Evolutionary conservation across 2,888 invertebrate genomes (phyloP).

Genomic region (Habroteleia sp.): DNA sequence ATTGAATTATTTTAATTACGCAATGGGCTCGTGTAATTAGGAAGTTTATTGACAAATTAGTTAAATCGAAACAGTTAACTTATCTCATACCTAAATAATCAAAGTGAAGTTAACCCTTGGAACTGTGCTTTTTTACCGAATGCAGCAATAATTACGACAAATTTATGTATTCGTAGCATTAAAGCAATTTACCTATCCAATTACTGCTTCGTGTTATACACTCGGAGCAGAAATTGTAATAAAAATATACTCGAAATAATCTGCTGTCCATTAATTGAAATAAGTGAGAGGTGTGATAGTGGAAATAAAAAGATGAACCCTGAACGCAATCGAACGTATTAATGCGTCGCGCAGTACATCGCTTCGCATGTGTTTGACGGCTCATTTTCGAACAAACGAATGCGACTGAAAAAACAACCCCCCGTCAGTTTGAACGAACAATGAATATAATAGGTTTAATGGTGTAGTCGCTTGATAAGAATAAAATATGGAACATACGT

Average conservation of each 20-base stretch:
- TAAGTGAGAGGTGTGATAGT: conserved; percentile 61
- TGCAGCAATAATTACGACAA: no score
- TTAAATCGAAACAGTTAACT: no score
- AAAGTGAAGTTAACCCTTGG: no score
- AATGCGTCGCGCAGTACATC: conserved; percentile 48
- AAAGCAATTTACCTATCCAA: neutral
- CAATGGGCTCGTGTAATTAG: conserved; percentile 1
- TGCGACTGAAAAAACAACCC: conserved; percentile 45
- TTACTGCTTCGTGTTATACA: no score
- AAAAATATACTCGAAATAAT: conserved; percentile 21
- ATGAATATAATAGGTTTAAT: conserved; percentile 57
- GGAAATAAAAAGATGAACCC: conserved; percentile 65
- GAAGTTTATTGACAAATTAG: conserved; percentile 9
- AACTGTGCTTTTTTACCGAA: no score
- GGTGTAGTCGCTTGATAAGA: conserved; percentile 53
- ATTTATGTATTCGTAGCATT: neutral
- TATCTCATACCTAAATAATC: no score
- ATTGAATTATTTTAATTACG: conserved; percentile 24
- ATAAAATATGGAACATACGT: conserved; percentile 60
- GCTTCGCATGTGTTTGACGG: conserved; percentile 57
- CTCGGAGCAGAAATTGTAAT: no score
- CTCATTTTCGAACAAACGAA: conserved; percentile 59
- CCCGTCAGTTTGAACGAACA: conserved; percentile 33
- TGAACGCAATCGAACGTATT: conserved; percentile 44
- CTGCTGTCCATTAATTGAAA: conserved; percentile 38